Evolutionary conservation across 2,113 vertebrate genomes (phyloP).

Genomic region (Procapra przewalskii): DNA sequence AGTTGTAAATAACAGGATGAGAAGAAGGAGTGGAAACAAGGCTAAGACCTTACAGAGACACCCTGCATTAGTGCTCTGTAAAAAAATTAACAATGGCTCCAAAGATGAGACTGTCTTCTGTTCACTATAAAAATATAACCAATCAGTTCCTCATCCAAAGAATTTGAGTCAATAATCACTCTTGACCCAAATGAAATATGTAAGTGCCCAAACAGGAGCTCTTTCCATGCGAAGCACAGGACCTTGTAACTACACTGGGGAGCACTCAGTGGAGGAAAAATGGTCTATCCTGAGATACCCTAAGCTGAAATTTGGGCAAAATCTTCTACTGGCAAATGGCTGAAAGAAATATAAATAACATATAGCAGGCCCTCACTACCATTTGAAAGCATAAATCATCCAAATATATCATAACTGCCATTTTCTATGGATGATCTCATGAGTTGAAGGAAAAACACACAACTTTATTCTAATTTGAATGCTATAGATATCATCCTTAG

Average conservation of each 20-base stretch:
- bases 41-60: not conserved
- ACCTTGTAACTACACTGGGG: not conserved
- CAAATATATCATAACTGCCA: not conserved
- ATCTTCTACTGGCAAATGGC: not conserved
- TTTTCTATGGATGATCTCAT: not conserved
- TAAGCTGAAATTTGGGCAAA: not conserved
- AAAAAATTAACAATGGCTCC: not conserved
- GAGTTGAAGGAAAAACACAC: not conserved
- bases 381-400: not conserved
- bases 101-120: not conserved
- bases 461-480: not conserved
- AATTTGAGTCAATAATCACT: not conserved
- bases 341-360: not conserved
- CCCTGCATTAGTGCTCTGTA: not conserved
- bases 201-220: not conserved
- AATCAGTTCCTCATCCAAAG: not conserved
- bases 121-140: not conserved
- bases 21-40: not conserved
- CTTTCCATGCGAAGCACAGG: not conserved
- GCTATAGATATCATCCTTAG: not conserved
- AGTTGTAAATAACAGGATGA: not conserved
- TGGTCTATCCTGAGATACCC: not conserved
- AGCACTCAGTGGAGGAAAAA: not conserved
- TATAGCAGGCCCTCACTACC: not conserved
- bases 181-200: not conserved